Evolutionary conservation across 1,140 invertebrate genomes (phyloP), one percentile per base, ranked within the genome.

Genomic region (Charaxes varanes): DNA sequence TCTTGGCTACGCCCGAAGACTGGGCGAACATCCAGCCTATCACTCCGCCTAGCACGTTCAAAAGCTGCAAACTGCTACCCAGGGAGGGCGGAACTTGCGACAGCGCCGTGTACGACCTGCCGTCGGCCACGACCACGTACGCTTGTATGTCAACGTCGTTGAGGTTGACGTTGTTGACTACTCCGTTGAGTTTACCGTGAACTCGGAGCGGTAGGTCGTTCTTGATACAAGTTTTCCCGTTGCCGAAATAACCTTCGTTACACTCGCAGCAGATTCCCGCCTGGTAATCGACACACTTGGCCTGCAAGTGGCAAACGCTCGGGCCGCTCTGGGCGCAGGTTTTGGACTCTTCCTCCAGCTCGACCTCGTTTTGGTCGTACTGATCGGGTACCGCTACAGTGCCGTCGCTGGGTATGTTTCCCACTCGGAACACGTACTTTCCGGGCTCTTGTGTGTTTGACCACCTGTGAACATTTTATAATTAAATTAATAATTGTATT

Each of bases 21-120:
- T 92, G 92, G 3, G 97, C 95, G 76, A 98, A 98, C 0, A 98
- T 77, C 94, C 96, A 99, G 5, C 94, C 95, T 30, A 97, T 90
- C 0, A 94, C 88, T 10, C 88, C 88, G 2, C 94, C 94, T 2
- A 98, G 71, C 3, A 92, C 88, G 41, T 91, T 89, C 0, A 97
- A 81, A 10, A 93, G 86, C 67, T 96, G 94, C 47, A 97, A 85
- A 57, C 92, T 90, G 8, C 87, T 88, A 0, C 94, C 96, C 16
- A 97, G 85, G 8, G 86, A 77, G 7, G 87, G 72, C 0, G 91
- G 91, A 2, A 96, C 85, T 33, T 91, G 89, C 1, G 94, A 95
- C 8, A 98, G 86, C 4, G 96, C 96, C 0, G 95, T 97, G 66
- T 98, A 99, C 1, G 92, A 91, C 41, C 96, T 86, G 2, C 94